phyloP scores from a whole-genome alignment of 2,797 vertebrate genomes.

The Epinephelus coioides region DNA sequence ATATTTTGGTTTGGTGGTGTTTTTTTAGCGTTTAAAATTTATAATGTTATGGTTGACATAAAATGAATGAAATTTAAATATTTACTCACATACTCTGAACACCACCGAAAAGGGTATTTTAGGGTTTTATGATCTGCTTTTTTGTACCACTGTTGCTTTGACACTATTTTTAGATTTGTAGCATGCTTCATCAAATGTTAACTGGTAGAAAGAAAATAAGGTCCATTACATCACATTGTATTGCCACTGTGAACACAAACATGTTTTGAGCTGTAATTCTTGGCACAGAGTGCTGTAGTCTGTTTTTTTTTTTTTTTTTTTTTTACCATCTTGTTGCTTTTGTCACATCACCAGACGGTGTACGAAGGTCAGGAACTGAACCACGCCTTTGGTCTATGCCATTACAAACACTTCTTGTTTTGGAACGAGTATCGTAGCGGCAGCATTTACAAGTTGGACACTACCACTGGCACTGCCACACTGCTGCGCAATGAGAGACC shows the following conservation, averaged over 20 bases:
- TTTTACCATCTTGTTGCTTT: constrained; percentile 27
- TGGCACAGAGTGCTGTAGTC: not conserved
- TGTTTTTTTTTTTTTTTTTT: not conserved
- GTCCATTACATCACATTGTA: not conserved
- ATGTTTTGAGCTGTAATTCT: constrained; percentile 6
- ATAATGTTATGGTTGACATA: constrained; percentile 11
- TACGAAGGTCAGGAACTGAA: constrained; percentile 96
- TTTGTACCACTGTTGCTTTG: not conserved
- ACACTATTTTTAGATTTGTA: not conserved
- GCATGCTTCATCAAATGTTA: constrained; percentile 1
- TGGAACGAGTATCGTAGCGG: constrained; percentile 98
- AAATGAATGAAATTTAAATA: constrained; percentile 30
- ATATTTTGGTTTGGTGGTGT: constrained; percentile 9
- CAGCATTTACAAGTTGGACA: constrained; percentile 95
- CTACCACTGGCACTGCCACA: constrained; percentile 86
- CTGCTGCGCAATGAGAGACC: constrained; percentile 94
- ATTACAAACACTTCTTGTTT: constrained; percentile 95
- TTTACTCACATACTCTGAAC: not conserved
- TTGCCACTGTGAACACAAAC: not conserved
- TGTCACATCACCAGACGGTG: constrained; percentile 86
- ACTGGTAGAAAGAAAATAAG: not conserved
- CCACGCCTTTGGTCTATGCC: constrained; percentile 96
- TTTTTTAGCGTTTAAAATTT: constrained; percentile 19
- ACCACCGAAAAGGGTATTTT: constrained; percentile 8
- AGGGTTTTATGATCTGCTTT: constrained; percentile 7